Evolutionary conservation across 2,797 vertebrate species (phyloP).

Genomic region (Gallinago stenura): DNA sequence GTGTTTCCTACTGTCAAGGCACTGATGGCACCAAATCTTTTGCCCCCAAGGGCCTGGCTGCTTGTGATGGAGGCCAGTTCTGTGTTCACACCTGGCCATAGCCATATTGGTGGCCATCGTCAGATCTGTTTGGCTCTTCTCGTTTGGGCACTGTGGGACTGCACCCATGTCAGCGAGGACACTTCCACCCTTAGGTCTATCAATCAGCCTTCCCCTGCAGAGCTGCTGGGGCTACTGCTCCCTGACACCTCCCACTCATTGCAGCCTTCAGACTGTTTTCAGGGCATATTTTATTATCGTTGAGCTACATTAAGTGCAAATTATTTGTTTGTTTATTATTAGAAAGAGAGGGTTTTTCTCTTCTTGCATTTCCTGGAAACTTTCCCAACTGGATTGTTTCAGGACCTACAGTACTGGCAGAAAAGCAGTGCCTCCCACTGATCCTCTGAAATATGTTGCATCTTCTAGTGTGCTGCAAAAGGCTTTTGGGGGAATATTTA

Average conservation of each 20-base stretch:
- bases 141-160: background rate
- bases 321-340: background rate
- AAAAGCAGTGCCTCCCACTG: background rate
- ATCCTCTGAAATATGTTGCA: background rate
- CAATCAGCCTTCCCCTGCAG: rapidly evolving
- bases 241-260: background rate
- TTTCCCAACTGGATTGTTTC: background rate
- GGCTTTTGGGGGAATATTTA: background rate
- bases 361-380: background rate
- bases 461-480: background rate
- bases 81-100: background rate
- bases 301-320: background rate
- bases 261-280: background rate
- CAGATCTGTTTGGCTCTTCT: background rate
- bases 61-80: background rate
- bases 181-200: background rate
- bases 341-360: background rate
- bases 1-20: background rate
- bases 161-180: background rate
- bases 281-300: background rate
- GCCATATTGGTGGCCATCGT: background rate
- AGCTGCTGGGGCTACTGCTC: background rate
- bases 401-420: too few relatives aligned
- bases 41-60: background rate
- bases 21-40: background rate